Base-by-base conservation (phyloP, 2,797 vertebrate species). In the Lepus townsendii region DNA sequence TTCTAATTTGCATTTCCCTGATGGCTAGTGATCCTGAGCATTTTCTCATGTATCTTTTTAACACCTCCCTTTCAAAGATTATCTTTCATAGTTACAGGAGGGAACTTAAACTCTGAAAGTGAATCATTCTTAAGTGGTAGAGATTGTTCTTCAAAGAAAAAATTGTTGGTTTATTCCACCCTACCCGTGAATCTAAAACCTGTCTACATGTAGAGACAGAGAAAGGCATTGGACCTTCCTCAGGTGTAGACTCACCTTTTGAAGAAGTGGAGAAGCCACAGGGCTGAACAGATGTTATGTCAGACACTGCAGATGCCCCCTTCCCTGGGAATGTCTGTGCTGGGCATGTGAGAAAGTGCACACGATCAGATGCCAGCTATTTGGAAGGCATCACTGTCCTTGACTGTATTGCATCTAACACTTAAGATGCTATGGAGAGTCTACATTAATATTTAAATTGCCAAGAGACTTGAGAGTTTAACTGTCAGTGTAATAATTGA, bases 391-490 rank as follows among this genome's bases (percentile, higher is more conserved):
- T 95, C 42, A 3, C 68, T 47, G 75, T 88, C 80, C 54, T 80
- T 52, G 12, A 88, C 66, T 71, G 3, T 72, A 68, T 76, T 76
- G 69, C 14, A 20, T 95, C 57, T 90, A 96, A 91, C 83, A 78
- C 0, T 79, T 75, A 92, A 95, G 89, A 93, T 87, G 80, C 52
- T 88, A 52, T 83, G 83, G 85, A 87, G 96, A 93, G 47, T 95
- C 69, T 93, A 91, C 72, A 95, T 96, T 97, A 96, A 94, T 97
- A 94, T 97, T 97, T 97, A 97, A 97, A 96, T 94, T 97, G 68
- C 82, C 38, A 2, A 95, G 93, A 96, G 63, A 90, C 73, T 90
- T 76, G 95, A 69, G 73, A 96, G 95, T 96, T 89, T 35, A 95
- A 75, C 78, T 95, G 90, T 96, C 92, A 90, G 85, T 76, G 77